These are phyloP conservation scores for Echiichthys vipera DNA, from an alignment of 2,797 vertebrate genomes.

Conservation along the genomic window DNA sequence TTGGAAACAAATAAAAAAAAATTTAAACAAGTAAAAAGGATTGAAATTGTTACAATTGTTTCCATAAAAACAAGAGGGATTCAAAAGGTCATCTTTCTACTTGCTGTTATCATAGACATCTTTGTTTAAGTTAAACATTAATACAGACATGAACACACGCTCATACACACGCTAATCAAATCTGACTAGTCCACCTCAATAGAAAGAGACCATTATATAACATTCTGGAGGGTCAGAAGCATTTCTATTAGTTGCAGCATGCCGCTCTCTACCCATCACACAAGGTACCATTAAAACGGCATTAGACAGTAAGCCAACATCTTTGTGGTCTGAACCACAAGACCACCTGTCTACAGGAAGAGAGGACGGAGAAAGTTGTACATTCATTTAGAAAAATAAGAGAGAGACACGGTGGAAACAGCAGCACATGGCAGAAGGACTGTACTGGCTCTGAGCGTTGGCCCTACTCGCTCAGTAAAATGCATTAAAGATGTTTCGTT, in stretches of 20 bases:
- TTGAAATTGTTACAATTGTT: constrained; percentile 23
- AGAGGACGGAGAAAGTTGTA: constrained; percentile 38
- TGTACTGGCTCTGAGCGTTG: constrained; percentile 37
- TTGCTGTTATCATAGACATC: background rate
- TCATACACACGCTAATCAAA: constrained; percentile 37
- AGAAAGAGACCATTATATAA: constrained; percentile 70
- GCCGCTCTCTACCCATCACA: constrained; percentile 53
- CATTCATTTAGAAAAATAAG: constrained; percentile 48
- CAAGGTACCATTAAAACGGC: constrained; percentile 72
- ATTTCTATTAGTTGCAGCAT: constrained; percentile 60
- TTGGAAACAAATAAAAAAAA: constrained; percentile 5
- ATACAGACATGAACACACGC: constrained; percentile 17
- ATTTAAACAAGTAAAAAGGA: constrained; percentile 19
- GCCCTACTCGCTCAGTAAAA: constrained; percentile 42
- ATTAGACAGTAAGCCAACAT: constrained; percentile 76
- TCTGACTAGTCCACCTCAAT: constrained; percentile 53
- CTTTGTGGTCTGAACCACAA: constrained; percentile 57
- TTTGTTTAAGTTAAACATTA: constrained; percentile 21
- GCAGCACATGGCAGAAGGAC: constrained; percentile 38
- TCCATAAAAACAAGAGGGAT: background rate
- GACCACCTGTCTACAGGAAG: constrained; percentile 76
- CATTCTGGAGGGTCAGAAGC: constrained; percentile 48
- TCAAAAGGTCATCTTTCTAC: background rate
- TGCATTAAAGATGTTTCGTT: constrained; percentile 57
- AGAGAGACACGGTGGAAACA: constrained; percentile 34